Base-by-base conservation (phyloP, 2,113 vertebrate genomes). In the Trichechus manatus region DNA sequence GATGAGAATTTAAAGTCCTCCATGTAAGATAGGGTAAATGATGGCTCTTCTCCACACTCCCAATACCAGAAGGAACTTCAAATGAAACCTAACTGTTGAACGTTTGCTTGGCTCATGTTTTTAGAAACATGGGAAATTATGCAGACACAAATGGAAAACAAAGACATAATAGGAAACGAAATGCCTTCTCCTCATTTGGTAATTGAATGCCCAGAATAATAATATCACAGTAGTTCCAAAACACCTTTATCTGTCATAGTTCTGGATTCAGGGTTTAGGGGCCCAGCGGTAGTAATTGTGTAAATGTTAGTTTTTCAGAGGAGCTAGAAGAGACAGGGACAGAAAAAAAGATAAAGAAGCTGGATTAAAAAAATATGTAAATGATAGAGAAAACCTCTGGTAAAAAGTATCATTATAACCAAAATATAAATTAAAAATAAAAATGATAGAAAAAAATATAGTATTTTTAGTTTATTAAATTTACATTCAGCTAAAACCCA, bases 391-490 rank as follows among this genome's bases (percentile, higher is more conserved):
- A 92, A 80, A 64, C 14, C 19, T 66, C n/a, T 36, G 83, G 25
- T 10, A 74, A 92, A 3, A 85, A 74, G 23, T 70, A 93, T 84
- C 11, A 74, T 72, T 87, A 29, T 42, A n/a, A 56, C 23, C 5
- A 72, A 92, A 87, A 68, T 64, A 22, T 44, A 84, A 64, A 83
- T 70, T 83, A 82, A 88, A 84, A 63, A 74, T 72, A 42, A 56
- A 56, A 56, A 56, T 56, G 88, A 78, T 84, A 92, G 20, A 9
- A n/a, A 84, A 63, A 2, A 31, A 33, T 42, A 66, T 33, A n/a
- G 7, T 33, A 59, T 89, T 72, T 84, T 2, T 9, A 31, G 29
- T 39, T 79, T 79, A 75, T 80, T 74, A 89, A 17, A 6, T 47
- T 64, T 72, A 8, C 11, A 3, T 81, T 91, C 20, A 66, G 56